Evolutionary conservation across 2,113 vertebrate species (phyloP).

Genomic region (Coreoperca whiteheadi): DNA sequence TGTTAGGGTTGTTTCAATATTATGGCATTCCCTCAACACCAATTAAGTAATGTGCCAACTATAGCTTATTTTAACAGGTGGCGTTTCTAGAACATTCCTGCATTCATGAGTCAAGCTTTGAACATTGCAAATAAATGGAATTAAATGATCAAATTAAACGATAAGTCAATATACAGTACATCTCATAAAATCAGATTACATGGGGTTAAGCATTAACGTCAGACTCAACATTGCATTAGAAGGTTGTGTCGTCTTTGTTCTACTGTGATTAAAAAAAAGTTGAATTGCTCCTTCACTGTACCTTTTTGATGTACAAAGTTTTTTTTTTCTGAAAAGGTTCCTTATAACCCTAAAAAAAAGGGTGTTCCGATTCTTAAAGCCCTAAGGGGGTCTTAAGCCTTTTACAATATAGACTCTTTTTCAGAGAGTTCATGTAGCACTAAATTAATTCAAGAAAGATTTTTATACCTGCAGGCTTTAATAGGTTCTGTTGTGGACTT

Average conservation of each 20-base stretch:
- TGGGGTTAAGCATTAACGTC: not conserved
- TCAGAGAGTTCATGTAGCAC: not conserved
- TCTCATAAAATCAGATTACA: not conserved
- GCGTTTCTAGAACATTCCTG: not conserved
- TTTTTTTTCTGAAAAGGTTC: not conserved
- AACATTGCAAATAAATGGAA: not conserved
- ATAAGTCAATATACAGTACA: not conserved
- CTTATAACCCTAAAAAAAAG: not conserved
- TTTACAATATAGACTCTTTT: not conserved
- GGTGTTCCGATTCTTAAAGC: not conserved
- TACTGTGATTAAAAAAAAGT: not conserved
- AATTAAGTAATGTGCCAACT: not conserved
- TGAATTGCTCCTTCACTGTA: not conserved
- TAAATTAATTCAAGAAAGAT: not conserved
- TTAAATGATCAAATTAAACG: not conserved
- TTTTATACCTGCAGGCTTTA: not conserved
- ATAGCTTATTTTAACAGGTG: not conserved
- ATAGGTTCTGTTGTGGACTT: not conserved
- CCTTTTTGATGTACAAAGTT: not conserved
- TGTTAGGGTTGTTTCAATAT: not conserved
- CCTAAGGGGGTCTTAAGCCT: not conserved
- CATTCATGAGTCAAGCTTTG: not conserved
- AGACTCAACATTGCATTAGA: not conserved
- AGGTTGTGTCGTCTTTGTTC: not conserved
- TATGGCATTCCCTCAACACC: not conserved